Percentiles rank a stretch among this genome's conserved stretches.
Evolutionary conservation across 2,797 vertebrate genomes (phyloP).

Genomic region (Poliocrania exsul): DNA sequence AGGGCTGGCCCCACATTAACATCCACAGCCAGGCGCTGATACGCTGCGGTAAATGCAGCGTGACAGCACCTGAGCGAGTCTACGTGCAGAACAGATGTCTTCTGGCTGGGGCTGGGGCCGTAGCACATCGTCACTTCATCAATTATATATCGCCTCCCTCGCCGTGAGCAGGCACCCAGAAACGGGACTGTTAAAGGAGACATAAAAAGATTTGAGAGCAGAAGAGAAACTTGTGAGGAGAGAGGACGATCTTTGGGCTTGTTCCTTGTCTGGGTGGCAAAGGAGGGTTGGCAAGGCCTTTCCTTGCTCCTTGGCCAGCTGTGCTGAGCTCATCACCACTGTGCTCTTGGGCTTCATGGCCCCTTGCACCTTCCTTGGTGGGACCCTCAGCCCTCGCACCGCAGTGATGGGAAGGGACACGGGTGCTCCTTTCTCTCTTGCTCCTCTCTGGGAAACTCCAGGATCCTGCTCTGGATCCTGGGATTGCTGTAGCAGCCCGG

Average conservation of each 20-base stretch:
- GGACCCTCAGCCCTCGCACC: not conserved
- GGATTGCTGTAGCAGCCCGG: not conserved
- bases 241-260: not conserved
- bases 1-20: not conserved
- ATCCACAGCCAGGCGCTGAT: not conserved
- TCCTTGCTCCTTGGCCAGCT: not conserved
- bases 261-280: fast-evolving
- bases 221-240: not conserved
- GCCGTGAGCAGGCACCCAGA: conserved; percentile 1
- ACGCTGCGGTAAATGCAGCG: conserved; percentile 56
- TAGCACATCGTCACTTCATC: conserved; percentile 68
- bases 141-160: conserved; percentile 71
- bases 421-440: not conserved
- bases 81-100: conserved; percentile 73
- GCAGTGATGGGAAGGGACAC: fast-evolving
- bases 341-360: fast-evolving
- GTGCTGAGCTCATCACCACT: fast-evolving
- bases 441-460: not conserved
- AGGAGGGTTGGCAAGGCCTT: not conserved
- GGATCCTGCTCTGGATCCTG: fast-evolving
- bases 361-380: fast-evolving
- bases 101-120: conserved; percentile 62
- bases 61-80: conserved; percentile 71
- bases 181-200: not conserved
- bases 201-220: not conserved